These are phyloP conservation scores for Drosophila sulfurigaster DNA, from an alignment of 1,140 invertebrate species.

Conservation along the genomic window DNA sequence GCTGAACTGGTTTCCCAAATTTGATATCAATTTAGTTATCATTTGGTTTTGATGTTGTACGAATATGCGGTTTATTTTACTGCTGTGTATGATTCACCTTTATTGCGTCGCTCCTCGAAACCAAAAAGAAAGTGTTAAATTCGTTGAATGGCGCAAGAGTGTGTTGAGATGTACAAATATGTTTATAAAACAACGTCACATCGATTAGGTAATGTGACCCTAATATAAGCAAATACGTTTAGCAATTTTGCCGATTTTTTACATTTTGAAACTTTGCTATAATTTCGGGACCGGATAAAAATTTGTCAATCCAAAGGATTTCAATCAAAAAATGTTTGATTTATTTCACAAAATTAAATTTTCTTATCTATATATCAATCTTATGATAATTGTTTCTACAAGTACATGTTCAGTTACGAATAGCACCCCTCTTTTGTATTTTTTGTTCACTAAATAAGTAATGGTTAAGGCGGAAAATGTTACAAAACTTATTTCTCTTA, in stretches of 20 bases:
- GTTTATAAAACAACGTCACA: constrained; percentile 12
- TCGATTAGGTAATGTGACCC: constrained; percentile 37
- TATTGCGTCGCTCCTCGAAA: constrained; percentile 19
- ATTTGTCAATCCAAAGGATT: no score
- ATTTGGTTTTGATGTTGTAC: constrained; percentile 14
- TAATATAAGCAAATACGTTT: constrained; percentile 8
- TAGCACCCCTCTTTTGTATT: no score
- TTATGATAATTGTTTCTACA: no score
- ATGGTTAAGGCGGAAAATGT: no score
- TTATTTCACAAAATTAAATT: no score
- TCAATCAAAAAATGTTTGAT: no score
- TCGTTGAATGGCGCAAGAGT: constrained; percentile 1
- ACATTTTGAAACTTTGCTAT: no score
- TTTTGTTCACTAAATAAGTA: no score
- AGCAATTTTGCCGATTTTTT: constrained; percentile 1
- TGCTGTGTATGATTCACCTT: constrained; percentile 59
- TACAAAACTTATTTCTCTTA: no score
- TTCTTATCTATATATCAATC: no score
- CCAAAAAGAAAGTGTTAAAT: constrained; percentile 73
- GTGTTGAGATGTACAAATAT: background rate
- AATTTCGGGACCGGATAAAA: no score
- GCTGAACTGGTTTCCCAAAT: constrained; percentile 40
- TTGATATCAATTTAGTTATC: constrained; percentile 40
- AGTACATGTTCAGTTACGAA: no score
- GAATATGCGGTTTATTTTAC: constrained; percentile 21